These are phyloP conservation scores for Craseonycteris thonglongyai DNA, from an alignment of 2,113 vertebrate species.

Conservation along the genomic window DNA sequence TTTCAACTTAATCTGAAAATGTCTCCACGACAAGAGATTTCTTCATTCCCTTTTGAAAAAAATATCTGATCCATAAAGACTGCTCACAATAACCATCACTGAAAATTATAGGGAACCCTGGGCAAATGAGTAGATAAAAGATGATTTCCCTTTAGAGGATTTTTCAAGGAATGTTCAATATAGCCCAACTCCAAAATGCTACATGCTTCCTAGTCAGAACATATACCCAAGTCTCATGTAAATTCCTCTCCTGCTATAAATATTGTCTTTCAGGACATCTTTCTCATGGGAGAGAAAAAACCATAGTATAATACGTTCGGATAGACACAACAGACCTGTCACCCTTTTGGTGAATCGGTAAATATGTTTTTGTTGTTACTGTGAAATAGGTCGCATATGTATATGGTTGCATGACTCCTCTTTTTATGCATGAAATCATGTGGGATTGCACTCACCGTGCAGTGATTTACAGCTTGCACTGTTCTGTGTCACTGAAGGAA, in stretches of 20 bases:
- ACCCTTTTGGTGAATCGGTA: conserved; percentile 36
- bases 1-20: conserved; percentile 16
- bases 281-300: conserved; percentile 57
- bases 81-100: background rate
- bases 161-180: conserved; percentile 31
- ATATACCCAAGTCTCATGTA: conserved; percentile 12
- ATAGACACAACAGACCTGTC: conserved; percentile 40
- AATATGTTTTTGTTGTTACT: conserved; percentile 54
- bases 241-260: conserved; percentile 46
- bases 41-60: background rate
- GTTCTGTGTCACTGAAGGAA: background rate
- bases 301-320: conserved; percentile 19
- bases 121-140: conserved; percentile 39
- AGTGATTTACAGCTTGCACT: conserved; percentile 5
- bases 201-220: conserved; percentile 10
- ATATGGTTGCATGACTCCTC: background rate
- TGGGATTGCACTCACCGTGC: background rate
- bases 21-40: background rate
- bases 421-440: conserved; percentile 26
- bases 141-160: conserved; percentile 40
- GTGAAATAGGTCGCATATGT: conserved; percentile 39
- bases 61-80: background rate
- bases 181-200: conserved; percentile 22
- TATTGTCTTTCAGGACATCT: conserved; percentile 52
- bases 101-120: conserved; percentile 27